phyloP scores from a whole-genome alignment of 2,888 invertebrate genomes.

The Phortica okadai region DNA sequence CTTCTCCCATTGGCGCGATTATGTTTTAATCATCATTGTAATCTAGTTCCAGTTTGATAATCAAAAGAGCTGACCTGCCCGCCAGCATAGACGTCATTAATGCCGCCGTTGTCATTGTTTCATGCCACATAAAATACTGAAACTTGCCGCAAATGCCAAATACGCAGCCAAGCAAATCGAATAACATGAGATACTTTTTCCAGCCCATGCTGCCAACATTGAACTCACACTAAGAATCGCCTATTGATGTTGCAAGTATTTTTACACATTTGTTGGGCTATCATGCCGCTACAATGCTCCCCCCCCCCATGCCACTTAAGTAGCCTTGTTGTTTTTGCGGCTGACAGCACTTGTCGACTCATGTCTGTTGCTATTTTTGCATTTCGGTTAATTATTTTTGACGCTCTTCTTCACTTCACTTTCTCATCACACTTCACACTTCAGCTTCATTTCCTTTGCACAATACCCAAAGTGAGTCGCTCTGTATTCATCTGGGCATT shows the following conservation, averaged over 20 bases:
- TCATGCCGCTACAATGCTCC: constrained; percentile 62
- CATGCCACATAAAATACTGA: constrained; percentile 49
- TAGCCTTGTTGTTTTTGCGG: constrained; percentile 66
- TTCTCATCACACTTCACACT: background rate
- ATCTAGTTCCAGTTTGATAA: no score
- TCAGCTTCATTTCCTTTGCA: background rate
- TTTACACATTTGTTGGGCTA: constrained; percentile 16
- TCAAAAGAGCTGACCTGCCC: no score
- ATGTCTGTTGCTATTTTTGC: constrained; percentile 52
- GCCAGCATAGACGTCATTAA: no score
- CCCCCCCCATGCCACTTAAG: background rate
- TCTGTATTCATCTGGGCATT: background rate
- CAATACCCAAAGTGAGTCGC: background rate
- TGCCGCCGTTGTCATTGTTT: constrained; percentile 41
- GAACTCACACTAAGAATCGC: background rate
- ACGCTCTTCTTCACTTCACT: background rate
- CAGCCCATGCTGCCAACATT: constrained; percentile 18
- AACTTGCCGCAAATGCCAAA: constrained; percentile 48
- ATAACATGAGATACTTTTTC: background rate
- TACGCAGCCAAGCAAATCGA: constrained; percentile 29
- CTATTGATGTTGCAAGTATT: constrained; percentile 34
- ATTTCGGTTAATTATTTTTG: constrained; percentile 39
- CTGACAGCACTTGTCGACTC: constrained; percentile 45
- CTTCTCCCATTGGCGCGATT: no score
- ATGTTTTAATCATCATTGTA: no score